Base-by-base conservation (phyloP, 2,113 vertebrate species). In the Tonatia bakeri region DNA sequence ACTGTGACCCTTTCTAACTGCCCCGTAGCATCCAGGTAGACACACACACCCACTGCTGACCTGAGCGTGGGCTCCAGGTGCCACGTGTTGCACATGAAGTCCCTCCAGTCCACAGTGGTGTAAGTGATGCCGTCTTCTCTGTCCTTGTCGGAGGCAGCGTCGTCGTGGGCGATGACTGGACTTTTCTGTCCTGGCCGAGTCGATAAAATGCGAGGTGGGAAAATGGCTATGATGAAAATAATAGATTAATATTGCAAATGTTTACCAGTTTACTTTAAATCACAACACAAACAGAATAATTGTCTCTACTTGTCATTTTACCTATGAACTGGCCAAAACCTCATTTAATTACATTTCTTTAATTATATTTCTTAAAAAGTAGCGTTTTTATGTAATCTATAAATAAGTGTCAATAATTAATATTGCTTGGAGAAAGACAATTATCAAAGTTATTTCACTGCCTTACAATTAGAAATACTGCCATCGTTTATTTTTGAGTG, bases 51-150 rank as follows among this genome's bases (percentile, higher is more conserved):
- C 15, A 50, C 16, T 50, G 36, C 97, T 98, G 97, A 99, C 99
- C 99, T 99, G 89, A 99, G 99, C 0, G 99, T 99, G 14, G 99
- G 99, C 94, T 99, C 99, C 97, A 99, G 97, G 98, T 99, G 99
- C 99, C 99, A 99, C 5, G 99, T 99, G 98, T 99, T 99, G 97
- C 99, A 99, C 98, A 99, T 99, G 93, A 99, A 99, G 97, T 99
- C 99, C 97, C 99, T 99, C 99, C 99, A 99, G 98, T 99, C 99
- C 3, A 99, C 99, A 22, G 99, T 99, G 90, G 99, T 99, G 90
- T 99, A 99, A 95, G 99, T 99, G 96, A 99, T 98, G 97, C 98
- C 96, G 4, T 99, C 99, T 87, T 99, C 99, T 88, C 98, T 98
- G 79, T 99, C 99, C 97, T 98, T 99, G 43, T 99, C 98, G 91